These are phyloP conservation scores for Ectemnius lituratus DNA, from an alignment of 2,888 invertebrate species.

Conservation along the genomic window DNA sequence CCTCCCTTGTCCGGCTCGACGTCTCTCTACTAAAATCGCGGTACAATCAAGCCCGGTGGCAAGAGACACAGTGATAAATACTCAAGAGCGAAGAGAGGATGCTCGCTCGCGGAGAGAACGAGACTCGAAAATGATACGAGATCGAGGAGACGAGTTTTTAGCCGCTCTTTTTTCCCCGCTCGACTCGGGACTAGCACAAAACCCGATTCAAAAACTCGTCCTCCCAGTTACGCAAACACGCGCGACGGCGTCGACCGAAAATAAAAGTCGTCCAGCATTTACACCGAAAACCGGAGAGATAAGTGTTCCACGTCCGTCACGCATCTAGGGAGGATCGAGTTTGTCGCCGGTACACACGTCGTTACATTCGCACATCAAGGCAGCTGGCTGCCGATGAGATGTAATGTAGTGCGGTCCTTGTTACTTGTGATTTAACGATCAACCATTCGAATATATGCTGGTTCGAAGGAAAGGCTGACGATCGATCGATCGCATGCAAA, in stretches of 20 bases:
- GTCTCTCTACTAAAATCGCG: background rate
- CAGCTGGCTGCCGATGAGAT: no score
- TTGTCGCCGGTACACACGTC: no score
- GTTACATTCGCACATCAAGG: no score
- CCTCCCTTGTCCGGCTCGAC: background rate
- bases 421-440: no score
- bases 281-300: slow-evolving; percentile 37
- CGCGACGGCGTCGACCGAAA: slow-evolving; percentile 2
- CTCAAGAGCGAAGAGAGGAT: background rate
- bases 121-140: background rate
- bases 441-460: no score
- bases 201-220: slow-evolving; percentile 54
- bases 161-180: slow-evolving; percentile 1
- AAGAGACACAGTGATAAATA: background rate
- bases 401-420: no score
- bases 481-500: no score
- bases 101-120: background rate
- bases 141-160: slow-evolving; percentile 3
- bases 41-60: background rate
- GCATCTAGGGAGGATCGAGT: background rate
- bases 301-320: slow-evolving; percentile 19
- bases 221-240: slow-evolving; percentile 61
- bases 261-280: slow-evolving; percentile 33
- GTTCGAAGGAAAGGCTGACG: no score
- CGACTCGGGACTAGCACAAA: background rate